phyloP scores from a whole-genome alignment of 2,797 vertebrate genomes.

The Heliangelus exortis region DNA sequence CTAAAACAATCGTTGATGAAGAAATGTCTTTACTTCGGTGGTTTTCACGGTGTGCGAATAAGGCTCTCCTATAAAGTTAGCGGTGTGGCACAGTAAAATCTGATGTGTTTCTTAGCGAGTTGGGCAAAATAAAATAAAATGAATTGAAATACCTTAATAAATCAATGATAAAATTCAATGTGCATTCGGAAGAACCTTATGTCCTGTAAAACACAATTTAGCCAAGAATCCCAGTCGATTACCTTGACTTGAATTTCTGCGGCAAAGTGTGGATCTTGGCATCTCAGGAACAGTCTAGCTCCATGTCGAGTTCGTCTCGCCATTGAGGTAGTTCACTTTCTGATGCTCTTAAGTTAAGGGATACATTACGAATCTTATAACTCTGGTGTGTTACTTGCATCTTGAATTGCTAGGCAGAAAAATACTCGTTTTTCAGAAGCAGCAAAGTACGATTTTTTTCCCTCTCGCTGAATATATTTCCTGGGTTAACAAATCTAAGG shows the following conservation, averaged over 20 bases:
- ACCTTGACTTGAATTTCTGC: not conserved
- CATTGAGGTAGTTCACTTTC: not conserved
- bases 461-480: constrained; percentile 9
- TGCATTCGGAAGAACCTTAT: constrained; percentile 4
- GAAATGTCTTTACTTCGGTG: constrained; percentile 6
- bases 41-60: constrained; percentile 5
- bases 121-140: not conserved
- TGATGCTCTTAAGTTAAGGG: not conserved
- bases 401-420: not conserved
- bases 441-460: not conserved
- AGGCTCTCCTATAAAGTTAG: constrained; percentile 39
- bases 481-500: constrained; percentile 71
- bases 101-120: not conserved
- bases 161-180: constrained; percentile 11
- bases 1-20: constrained; percentile 16
- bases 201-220: constrained; percentile 39
- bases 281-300: not conserved
- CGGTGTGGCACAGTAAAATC: constrained; percentile 21
- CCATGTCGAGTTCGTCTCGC: not conserved
- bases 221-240: constrained; percentile 20
- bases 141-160: not conserved
- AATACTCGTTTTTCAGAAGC: not conserved
- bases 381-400: not conserved
- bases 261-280: not conserved
- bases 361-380: not conserved